Conservation (phyloP, 2,113 vertebrate genomes). For the Pyrgilauda ruficollis region DNA sequence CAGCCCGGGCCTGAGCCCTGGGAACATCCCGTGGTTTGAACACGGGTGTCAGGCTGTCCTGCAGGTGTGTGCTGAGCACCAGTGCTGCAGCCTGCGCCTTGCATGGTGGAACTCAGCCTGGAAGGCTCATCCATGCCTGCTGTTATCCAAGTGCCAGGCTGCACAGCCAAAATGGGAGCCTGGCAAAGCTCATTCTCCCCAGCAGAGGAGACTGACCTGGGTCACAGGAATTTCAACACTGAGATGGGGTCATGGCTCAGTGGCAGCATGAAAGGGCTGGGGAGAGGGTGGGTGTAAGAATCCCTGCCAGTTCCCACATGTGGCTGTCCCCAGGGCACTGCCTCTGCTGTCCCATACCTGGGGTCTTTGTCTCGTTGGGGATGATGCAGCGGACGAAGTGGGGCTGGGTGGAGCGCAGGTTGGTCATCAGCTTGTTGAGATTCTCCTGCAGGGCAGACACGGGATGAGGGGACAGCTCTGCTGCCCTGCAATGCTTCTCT, state of each 20-base stretch:
- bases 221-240: not conserved
- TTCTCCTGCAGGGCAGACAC: constrained; percentile 81
- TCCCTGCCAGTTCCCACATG: not conserved
- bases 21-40: rapidly evolving
- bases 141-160: not conserved
- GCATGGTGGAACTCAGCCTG: not conserved
- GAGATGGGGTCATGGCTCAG: not conserved
- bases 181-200: not conserved
- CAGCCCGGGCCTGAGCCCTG: not conserved
- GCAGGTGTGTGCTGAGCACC: not conserved
- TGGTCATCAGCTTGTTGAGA: constrained; percentile 95
- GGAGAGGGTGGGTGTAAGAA: not conserved
- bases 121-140: not conserved
- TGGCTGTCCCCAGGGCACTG: not conserved
- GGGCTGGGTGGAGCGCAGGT: constrained; percentile 90
- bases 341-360: constrained; percentile 72
- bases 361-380: constrained; percentile 93
- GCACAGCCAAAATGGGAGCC: not conserved
- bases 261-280: not conserved
- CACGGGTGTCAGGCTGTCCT: rapidly evolving
- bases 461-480: constrained; percentile 6
- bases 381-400: constrained; percentile 96
- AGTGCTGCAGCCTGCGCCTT: not conserved
- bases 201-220: not conserved
- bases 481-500: not conserved